phyloP scores from a whole-genome alignment of 2,888 invertebrate genomes.

The Cremastinae sp. region DNA sequence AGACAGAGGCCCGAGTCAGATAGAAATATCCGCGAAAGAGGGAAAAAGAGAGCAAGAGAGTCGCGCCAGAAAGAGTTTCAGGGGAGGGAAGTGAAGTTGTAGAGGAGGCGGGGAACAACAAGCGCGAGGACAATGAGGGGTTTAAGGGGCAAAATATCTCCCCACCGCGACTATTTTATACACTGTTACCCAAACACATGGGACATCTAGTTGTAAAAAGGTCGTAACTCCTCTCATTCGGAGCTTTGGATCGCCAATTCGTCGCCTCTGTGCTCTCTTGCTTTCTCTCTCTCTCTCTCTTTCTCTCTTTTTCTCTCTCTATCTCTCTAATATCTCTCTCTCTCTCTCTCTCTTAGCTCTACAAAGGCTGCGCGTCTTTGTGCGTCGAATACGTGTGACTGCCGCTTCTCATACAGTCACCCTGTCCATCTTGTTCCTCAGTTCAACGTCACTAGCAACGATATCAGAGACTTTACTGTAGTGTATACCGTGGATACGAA shows the following conservation, averaged over 20 bases:
- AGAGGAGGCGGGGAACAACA: constrained; percentile 54
- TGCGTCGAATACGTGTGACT: constrained; percentile 43
- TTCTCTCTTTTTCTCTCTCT: no score
- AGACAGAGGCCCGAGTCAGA: constrained; percentile 69
- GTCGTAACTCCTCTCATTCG: not conserved
- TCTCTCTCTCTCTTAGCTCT: not conserved
- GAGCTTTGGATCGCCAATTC: not conserved
- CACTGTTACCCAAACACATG: not conserved
- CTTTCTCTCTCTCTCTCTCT: not conserved
- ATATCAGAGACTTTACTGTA: constrained; percentile 8
- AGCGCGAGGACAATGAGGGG: constrained; percentile 62
- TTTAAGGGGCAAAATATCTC: constrained; percentile 62
- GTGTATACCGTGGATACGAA: constrained; percentile 4
- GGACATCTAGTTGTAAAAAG: not conserved
- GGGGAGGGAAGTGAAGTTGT: constrained; percentile 57
- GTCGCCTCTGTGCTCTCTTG: not conserved
- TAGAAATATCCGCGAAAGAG: constrained; percentile 42
- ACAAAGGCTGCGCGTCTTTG: constrained; percentile 1
- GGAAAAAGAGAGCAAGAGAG: constrained; percentile 55
- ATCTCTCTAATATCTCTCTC: no score
- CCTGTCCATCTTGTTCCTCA: constrained; percentile 74
- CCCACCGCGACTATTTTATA: constrained; percentile 57
- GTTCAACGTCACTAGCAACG: constrained; percentile 42
- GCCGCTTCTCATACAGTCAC: constrained; percentile 65
- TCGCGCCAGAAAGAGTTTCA: constrained; percentile 53